phyloP scores from a whole-genome alignment of 2,113 vertebrate genomes.

The Bungarus multicinctus region DNA sequence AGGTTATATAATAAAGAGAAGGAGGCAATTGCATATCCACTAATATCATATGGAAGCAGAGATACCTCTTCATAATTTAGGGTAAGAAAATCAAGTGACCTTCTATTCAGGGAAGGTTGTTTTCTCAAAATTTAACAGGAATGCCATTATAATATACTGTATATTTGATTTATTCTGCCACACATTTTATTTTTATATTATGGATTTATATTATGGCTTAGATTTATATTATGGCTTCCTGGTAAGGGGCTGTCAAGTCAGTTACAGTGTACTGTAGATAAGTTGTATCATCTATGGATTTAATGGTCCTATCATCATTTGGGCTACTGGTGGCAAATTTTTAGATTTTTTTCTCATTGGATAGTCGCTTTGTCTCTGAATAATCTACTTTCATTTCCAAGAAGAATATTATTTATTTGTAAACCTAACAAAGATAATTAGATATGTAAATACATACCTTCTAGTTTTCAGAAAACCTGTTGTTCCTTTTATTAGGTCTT shows the following conservation, averaged over 20 bases:
- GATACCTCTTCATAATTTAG: neutral
- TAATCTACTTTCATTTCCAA: neutral
- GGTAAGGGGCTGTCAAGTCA: neutral
- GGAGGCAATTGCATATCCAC: too few species aligned
- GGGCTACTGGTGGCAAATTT: neutral
- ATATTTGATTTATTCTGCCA: neutral
- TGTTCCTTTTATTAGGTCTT: neutral
- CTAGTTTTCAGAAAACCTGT: neutral
- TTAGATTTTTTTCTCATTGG: neutral
- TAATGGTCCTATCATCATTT: neutral
- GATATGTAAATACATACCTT: neutral
- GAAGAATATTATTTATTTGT: neutral
- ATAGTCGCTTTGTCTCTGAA: neutral
- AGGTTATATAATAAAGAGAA: slow-evolving; percentile 7
- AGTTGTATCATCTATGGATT: neutral
- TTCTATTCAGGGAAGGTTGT: neutral
- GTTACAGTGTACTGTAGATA: neutral
- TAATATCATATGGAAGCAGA: neutral
- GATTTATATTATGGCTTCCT: neutral
- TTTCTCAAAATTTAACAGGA: neutral
- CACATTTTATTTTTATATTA: too few species aligned
- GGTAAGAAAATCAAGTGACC: neutral
- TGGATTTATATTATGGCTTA: neutral
- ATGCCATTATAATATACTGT: neutral
- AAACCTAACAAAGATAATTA: neutral